Evolutionary conservation across 2,797 vertebrate species (phyloP).

Genomic region (Rousettus madagascariensis): DNA sequence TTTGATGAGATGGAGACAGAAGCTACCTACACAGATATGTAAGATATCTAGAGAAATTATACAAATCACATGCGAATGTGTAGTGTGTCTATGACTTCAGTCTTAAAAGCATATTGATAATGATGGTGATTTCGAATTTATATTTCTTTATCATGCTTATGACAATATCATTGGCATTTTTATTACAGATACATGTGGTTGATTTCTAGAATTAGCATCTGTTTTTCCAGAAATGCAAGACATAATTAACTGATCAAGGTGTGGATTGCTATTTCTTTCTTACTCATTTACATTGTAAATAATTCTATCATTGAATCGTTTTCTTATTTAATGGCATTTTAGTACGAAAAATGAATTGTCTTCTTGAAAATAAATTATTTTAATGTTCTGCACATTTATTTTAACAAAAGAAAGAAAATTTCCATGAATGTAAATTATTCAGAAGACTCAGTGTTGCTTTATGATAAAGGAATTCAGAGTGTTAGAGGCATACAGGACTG

Average conservation of each 20-base stretch:
- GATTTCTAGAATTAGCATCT: neutral
- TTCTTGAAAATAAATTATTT: neutral
- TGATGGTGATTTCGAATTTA: neutral
- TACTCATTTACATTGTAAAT: neutral
- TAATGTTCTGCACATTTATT: neutral
- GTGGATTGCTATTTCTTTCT: neutral
- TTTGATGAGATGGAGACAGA: neutral
- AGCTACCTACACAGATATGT: neutral
- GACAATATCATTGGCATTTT: neutral
- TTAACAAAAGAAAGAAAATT: neutral
- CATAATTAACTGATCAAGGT: neutral
- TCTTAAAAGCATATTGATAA: neutral
- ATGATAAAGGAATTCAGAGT: neutral
- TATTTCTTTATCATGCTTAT: neutral
- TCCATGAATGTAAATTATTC: neutral
- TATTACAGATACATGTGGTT: neutral
- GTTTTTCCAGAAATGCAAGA: neutral
- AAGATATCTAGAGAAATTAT: neutral
- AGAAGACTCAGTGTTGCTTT: neutral
- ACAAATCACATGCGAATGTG: neutral
- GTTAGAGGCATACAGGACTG: neutral
- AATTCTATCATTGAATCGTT: neutral
- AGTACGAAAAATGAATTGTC: neutral
- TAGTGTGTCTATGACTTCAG: neutral
- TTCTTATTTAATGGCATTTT: neutral